These are phyloP conservation scores for Phengaris alcon DNA, from an alignment of 2,888 invertebrate genomes.

Conservation along the genomic window DNA sequence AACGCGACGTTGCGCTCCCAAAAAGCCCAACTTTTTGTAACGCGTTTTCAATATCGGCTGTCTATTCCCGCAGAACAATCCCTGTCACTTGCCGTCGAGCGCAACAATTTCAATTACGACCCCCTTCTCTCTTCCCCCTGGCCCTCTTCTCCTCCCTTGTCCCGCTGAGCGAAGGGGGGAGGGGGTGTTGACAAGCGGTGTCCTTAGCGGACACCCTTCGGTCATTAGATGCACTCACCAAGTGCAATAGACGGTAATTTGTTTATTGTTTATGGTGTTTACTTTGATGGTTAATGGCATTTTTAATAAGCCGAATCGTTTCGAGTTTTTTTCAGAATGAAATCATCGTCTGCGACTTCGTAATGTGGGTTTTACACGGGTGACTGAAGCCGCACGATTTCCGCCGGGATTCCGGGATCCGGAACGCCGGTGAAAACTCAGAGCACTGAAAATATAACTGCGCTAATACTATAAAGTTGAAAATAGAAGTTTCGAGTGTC, in stretches of 20 bases:
- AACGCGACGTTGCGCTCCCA: neutral
- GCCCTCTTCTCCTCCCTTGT: neutral
- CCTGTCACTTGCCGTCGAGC: constrained; percentile 15
- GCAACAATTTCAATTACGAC: constrained; percentile 22
- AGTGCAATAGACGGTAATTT: constrained; percentile 43
- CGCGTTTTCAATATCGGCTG: constrained; percentile 1
- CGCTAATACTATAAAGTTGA: too few species aligned
- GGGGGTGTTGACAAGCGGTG: constrained; percentile 34
- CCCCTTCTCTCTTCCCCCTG: neutral
- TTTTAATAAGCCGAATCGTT: constrained; percentile 32
- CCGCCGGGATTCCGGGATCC: too few species aligned
- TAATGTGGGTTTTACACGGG: too few species aligned
- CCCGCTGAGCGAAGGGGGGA: neutral
- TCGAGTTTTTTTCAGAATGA: neutral
- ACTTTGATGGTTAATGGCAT: constrained; percentile 36
- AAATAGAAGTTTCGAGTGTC: too few species aligned
- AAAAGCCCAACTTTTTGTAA: constrained; percentile 1
- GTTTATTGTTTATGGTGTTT: constrained; percentile 54
- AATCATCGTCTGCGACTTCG: too few species aligned
- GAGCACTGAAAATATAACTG: too few species aligned
- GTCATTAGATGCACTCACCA: constrained; percentile 46
- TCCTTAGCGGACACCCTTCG: constrained; percentile 40
- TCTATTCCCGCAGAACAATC: constrained; percentile 19
- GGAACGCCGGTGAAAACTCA: too few species aligned
- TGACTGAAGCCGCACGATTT: too few species aligned